Evolutionary conservation across 2,888 invertebrate genomes (phyloP).

Genomic region (Lycocerus yunnanus): DNA sequence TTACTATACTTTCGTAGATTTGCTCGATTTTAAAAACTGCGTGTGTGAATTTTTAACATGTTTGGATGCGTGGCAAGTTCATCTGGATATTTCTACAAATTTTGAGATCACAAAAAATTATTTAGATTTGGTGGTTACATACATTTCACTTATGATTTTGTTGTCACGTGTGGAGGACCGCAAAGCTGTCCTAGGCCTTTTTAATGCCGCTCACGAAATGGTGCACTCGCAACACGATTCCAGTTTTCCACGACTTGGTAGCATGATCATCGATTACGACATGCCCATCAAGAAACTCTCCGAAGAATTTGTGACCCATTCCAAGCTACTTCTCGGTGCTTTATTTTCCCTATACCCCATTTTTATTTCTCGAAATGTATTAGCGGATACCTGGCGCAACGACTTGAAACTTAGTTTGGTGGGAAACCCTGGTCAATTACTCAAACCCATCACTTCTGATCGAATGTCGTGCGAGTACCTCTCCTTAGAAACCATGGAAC

Average conservation of each 20-base stretch:
- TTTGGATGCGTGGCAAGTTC: conserved; percentile 95
- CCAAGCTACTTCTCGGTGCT: conserved; percentile 83
- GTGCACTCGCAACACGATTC: conserved; percentile 87
- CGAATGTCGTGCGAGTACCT: conserved; percentile 98
- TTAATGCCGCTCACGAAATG: conserved; percentile 97
- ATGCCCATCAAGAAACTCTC: conserved; percentile 91
- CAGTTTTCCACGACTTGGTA: conserved; percentile 94
- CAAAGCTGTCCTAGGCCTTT: conserved; percentile 94
- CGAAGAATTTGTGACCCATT: conserved; percentile 96
- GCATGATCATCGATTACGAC: conserved; percentile 98
- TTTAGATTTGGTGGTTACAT: conserved; percentile 91
- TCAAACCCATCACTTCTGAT: conserved; percentile 93
- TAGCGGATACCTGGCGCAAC: conserved; percentile 93
- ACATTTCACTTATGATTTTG: conserved; percentile 94
- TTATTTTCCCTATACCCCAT: conserved; percentile 86
- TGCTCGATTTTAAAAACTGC: conserved; percentile 96
- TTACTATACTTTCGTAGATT: conserved; percentile 98
- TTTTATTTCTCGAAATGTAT: conserved; percentile 86
- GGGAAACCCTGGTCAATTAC: conserved; percentile 90
- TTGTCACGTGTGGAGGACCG: conserved; percentile 98
- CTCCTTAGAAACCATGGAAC: conserved; percentile 92
- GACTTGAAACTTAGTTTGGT: conserved; percentile 92
- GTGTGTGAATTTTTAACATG: conserved; percentile 89
- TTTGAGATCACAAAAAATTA: conserved; percentile 96
- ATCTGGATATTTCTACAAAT: conserved; percentile 92